These are phyloP conservation scores for Ancistrus triradiatus DNA, from an alignment of 2,113 vertebrate species.

Conservation along the genomic window DNA sequence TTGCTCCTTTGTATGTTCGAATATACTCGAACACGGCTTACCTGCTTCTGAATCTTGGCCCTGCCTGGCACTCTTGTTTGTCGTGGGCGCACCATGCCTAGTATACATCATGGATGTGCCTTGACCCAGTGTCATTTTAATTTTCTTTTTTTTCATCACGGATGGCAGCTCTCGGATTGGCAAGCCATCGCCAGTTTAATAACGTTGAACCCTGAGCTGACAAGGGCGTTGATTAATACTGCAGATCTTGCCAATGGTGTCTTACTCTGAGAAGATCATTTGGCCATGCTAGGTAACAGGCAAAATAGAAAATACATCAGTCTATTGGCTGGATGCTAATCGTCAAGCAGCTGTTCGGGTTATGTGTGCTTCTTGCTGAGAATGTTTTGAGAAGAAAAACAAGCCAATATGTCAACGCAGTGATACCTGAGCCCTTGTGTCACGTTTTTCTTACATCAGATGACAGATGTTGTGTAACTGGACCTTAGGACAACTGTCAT, in stretches of 20 bases:
- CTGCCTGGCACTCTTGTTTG: neutral
- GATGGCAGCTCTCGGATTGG: conserved; percentile 30
- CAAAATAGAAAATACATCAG: neutral
- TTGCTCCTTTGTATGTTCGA: too few species aligned
- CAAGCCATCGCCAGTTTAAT: conserved; percentile 29
- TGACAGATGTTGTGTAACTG: too few species aligned
- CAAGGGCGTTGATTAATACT: conserved; percentile 32
- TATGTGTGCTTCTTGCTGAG: too few species aligned
- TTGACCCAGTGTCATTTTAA: conserved; percentile 36
- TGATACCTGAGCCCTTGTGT: too few species aligned
- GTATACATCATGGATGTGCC: conserved; percentile 17
- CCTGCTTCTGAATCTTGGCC: neutral
- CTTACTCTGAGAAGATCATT: conserved; percentile 32
- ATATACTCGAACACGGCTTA: neutral
- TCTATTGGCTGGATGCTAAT: neutral
- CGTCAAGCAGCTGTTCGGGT: neutral
- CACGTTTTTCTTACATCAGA: too few species aligned
- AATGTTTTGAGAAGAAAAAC: too few species aligned
- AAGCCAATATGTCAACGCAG: too few species aligned
- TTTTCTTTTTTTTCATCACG: conserved; percentile 34
- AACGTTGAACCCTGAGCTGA: conserved; percentile 34
- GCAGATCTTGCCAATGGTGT: conserved; percentile 19
- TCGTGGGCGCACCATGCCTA: neutral
- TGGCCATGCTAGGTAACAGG: neutral
- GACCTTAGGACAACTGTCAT: too few species aligned